A percentile compares a stretch with the other conserved stretches of the same genome.
Conservation (phyloP, 2,113 vertebrate genomes). For the Heterochromis multidens region DNA sequence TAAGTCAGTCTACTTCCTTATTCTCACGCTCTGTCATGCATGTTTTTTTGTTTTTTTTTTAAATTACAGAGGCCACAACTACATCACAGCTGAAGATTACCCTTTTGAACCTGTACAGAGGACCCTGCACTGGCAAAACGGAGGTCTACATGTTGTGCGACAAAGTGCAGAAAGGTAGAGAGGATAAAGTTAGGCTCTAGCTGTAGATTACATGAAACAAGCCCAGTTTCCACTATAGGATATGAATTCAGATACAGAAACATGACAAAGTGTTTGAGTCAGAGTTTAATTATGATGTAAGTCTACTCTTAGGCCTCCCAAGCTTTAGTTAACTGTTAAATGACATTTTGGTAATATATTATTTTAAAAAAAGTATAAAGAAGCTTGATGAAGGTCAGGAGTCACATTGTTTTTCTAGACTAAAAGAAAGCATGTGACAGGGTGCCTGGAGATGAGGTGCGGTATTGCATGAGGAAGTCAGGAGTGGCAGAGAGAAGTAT, state of each 20-base stretch:
- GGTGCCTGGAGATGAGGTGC: neutral
- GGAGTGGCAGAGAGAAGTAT: neutral
- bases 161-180: conserved; percentile 96
- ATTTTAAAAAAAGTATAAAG: neutral
- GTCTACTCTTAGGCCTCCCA: neutral
- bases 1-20: neutral
- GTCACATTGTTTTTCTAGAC: neutral
- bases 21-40: neutral
- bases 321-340: neutral
- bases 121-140: conserved; percentile 82
- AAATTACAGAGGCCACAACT: conserved; percentile 85
- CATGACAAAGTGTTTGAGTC: neutral
- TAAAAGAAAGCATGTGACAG: neutral
- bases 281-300: neutral
- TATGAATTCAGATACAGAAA: neutral
- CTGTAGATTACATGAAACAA: neutral
- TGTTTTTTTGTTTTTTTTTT: neutral
- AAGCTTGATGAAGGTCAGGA: neutral
- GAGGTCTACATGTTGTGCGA: conserved; percentile 93
- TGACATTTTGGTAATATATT: neutral
- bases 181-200: conserved; percentile 24
- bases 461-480: neutral
- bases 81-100: conserved; percentile 91
- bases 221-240: neutral
- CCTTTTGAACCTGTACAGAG: conserved; percentile 82